Conservation (phyloP, 2,113 vertebrate species). For the Cinclus cinclus region DNA sequence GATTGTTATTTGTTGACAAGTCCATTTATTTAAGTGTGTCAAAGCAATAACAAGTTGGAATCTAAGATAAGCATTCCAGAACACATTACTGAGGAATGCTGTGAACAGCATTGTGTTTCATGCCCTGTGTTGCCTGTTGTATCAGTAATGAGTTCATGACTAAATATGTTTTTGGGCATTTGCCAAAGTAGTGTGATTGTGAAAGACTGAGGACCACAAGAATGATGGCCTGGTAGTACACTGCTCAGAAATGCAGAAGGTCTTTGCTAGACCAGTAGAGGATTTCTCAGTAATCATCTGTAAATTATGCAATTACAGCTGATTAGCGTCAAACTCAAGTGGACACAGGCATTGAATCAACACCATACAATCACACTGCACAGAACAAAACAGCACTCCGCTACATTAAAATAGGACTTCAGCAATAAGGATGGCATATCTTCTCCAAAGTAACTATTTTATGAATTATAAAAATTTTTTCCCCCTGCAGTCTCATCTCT, state of each 20-base stretch:
- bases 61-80: slow-evolving; percentile 71
- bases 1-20: slow-evolving; percentile 66
- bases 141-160: slow-evolving; percentile 73
- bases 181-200: slow-evolving; percentile 61
- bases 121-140: slow-evolving; percentile 60
- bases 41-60: slow-evolving; percentile 61
- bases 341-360: slow-evolving; percentile 26
- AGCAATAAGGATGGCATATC: neutral
- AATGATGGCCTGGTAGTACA: slow-evolving; percentile 42
- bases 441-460: neutral
- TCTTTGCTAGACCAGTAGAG: slow-evolving; percentile 1
- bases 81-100: slow-evolving; percentile 64
- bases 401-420: neutral
- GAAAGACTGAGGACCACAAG: slow-evolving; percentile 34
- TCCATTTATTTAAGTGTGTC: slow-evolving; percentile 49
- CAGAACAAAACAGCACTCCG: neutral
- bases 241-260: slow-evolving; percentile 9
- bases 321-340: slow-evolving; percentile 47
- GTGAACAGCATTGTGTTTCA: slow-evolving; percentile 62
- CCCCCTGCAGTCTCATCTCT: neutral
- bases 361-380: neutral
- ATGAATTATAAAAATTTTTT: neutral
- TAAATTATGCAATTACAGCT: slow-evolving; percentile 61
- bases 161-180: slow-evolving; percentile 55
- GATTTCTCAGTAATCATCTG: slow-evolving; percentile 41